Percentiles rank a stretch among this genome's conserved stretches.
Conservation (phyloP, 1,140 invertebrate species). For the Lepidurus packardi region DNA sequence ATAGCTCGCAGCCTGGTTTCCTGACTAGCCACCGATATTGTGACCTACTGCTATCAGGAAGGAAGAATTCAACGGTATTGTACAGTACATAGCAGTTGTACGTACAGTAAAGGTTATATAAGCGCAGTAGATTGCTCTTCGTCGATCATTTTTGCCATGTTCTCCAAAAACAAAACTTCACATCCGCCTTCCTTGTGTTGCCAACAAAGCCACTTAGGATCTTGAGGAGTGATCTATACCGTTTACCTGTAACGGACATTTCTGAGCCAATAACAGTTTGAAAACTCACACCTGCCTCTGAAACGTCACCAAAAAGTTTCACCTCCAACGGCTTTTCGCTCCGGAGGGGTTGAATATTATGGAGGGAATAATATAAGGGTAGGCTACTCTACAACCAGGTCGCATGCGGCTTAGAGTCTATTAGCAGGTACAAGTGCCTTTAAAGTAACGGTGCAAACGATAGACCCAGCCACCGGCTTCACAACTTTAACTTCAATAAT, state of each 20-base stretch:
- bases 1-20: background rate
- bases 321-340: background rate
- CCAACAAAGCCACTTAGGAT: background rate
- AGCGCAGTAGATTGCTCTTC: background rate
- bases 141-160: background rate
- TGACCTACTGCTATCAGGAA: background rate
- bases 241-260: constrained; percentile 19
- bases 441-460: background rate
- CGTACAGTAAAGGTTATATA: background rate
- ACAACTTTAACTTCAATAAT: background rate
- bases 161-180: background rate
- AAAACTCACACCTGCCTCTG: background rate
- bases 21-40: background rate
- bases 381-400: background rate
- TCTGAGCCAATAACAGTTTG: background rate
- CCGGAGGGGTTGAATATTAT: background rate
- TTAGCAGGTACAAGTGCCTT: background rate
- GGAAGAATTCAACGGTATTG: background rate
- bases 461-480: background rate
- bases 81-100: background rate
- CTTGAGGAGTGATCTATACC: background rate
- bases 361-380: background rate
- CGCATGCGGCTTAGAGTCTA: background rate
- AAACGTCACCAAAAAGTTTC: background rate
- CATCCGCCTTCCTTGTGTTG: background rate